phyloP scores from a whole-genome alignment of 2,797 vertebrate species.

The Gymnopithys bicolor region DNA sequence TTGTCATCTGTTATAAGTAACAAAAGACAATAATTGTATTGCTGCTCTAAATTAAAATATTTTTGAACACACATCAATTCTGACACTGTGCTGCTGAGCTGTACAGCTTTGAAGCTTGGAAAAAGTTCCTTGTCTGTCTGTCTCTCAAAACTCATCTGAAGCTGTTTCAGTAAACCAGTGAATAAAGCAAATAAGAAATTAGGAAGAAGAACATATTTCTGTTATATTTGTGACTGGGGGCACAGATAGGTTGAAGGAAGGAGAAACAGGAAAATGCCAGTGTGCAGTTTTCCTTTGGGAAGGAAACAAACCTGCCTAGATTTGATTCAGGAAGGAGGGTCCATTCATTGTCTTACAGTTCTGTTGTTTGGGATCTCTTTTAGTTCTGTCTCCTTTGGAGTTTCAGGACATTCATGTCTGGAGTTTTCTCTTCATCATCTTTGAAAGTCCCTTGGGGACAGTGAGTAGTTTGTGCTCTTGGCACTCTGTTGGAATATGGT shows the following conservation, averaged over 20 bases:
- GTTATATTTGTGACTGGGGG: neutral
- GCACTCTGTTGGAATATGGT: neutral
- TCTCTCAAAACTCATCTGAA: neutral
- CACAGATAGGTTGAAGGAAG: neutral
- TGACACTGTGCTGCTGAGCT: neutral
- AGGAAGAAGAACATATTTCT: neutral
- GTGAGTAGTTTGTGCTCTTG: neutral
- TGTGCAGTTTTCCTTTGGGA: neutral
- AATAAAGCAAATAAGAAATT: neutral
- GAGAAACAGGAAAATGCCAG: neutral
- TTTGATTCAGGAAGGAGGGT: neutral
- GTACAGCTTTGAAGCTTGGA: neutral
- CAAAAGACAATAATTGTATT: neutral
- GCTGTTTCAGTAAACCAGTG: neutral
- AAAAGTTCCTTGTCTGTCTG: neutral
- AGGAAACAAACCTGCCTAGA: neutral
- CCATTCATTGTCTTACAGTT: neutral
- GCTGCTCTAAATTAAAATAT: neutral
- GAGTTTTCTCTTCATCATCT: neutral
- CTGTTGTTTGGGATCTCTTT: neutral
- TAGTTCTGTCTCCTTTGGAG: neutral
- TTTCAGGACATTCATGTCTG: accelerated
- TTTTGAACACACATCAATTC: neutral
- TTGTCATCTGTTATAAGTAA: neutral
- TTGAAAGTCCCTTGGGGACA: neutral